Evolutionary conservation across 2,113 vertebrate species (phyloP).

Genomic region (Odobenus rosmarus): DNA sequence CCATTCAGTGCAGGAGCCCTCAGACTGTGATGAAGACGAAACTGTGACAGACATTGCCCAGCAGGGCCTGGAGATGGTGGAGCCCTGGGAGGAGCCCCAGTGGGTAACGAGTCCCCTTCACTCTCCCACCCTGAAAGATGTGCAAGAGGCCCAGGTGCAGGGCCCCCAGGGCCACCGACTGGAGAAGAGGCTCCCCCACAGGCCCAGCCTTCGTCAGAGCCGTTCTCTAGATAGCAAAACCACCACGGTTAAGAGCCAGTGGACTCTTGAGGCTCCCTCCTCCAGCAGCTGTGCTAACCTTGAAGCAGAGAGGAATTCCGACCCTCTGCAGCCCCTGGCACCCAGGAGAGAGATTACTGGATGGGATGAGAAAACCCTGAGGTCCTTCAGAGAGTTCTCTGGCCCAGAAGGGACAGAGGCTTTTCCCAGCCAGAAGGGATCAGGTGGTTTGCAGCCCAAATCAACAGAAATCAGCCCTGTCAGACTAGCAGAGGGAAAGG

Average conservation of each 20-base stretch:
- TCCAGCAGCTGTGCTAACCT: slow-evolving; percentile 75
- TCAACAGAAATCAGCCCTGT: slow-evolving; percentile 49
- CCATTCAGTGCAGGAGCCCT: slow-evolving; percentile 84
- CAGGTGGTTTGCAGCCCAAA: neutral
- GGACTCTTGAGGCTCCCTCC: slow-evolving; percentile 80
- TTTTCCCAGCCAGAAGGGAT: slow-evolving; percentile 55
- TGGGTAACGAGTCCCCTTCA: slow-evolving; percentile 99
- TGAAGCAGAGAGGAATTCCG: slow-evolving; percentile 63
- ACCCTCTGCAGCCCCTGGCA: slow-evolving; percentile 32
- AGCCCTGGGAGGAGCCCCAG: slow-evolving; percentile 96
- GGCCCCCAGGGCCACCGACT: slow-evolving; percentile 66
- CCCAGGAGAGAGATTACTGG: slow-evolving; percentile 19
- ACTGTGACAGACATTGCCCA: slow-evolving; percentile 83
- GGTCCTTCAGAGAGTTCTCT: slow-evolving; percentile 63
- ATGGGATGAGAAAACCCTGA: slow-evolving; percentile 70
- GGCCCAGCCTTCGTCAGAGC: slow-evolving; percentile 88
- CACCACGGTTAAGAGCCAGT: slow-evolving; percentile 77
- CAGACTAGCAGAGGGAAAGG: slow-evolving; percentile 44
- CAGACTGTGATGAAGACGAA: slow-evolving; percentile 90
- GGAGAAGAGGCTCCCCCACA: slow-evolving; percentile 77
- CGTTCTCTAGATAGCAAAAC: slow-evolving; percentile 88
- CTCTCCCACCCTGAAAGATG: slow-evolving; percentile 92
- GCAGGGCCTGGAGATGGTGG: slow-evolving; percentile 93
- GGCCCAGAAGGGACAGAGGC: slow-evolving; percentile 60
- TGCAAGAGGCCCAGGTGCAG: slow-evolving; percentile 81